Evolutionary conservation across 2,113 vertebrate species (phyloP).

Genomic region (Calypte anna): DNA sequence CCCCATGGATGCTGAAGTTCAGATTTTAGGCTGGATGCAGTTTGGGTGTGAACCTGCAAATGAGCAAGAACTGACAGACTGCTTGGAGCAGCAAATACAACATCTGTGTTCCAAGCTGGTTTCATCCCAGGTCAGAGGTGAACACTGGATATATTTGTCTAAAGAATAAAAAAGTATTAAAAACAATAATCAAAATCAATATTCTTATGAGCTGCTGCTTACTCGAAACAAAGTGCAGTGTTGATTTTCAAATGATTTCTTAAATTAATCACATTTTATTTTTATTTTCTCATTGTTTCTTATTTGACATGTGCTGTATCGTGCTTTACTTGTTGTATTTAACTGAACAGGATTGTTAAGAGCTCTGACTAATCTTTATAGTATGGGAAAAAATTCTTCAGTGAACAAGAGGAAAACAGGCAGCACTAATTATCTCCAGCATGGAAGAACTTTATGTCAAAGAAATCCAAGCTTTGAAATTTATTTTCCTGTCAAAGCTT

Average conservation of each 20-base stretch:
- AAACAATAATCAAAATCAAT: background rate
- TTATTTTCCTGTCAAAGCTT: background rate
- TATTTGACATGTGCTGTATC: slow-evolving; percentile 35
- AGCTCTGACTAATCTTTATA: slow-evolving; percentile 43
- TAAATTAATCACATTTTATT: slow-evolving; percentile 53
- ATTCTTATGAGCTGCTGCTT: background rate
- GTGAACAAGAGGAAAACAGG: slow-evolving; percentile 17
- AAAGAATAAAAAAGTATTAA: background rate
- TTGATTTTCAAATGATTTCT: slow-evolving; percentile 22
- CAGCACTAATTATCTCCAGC: slow-evolving; percentile 24
- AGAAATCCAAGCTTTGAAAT: slow-evolving; percentile 18
- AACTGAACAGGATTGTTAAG: slow-evolving; percentile 27
- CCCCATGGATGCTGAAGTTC: background rate
- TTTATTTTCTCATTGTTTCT: slow-evolving; percentile 23
- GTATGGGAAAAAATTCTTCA: background rate
- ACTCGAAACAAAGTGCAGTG: background rate
- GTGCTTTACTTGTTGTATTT: slow-evolving; percentile 38
- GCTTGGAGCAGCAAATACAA: background rate
- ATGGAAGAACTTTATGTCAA: background rate
- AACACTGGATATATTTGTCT: background rate
- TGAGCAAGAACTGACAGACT: background rate
- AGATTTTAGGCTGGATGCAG: background rate
- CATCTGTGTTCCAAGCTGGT: background rate
- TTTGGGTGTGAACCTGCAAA: background rate
- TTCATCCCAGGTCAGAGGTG: background rate